Percentiles rank a stretch among this genome's conserved stretches.
Evolutionary conservation across 2,113 vertebrate species (phyloP).

Genomic region (Corvus moneduloides): DNA sequence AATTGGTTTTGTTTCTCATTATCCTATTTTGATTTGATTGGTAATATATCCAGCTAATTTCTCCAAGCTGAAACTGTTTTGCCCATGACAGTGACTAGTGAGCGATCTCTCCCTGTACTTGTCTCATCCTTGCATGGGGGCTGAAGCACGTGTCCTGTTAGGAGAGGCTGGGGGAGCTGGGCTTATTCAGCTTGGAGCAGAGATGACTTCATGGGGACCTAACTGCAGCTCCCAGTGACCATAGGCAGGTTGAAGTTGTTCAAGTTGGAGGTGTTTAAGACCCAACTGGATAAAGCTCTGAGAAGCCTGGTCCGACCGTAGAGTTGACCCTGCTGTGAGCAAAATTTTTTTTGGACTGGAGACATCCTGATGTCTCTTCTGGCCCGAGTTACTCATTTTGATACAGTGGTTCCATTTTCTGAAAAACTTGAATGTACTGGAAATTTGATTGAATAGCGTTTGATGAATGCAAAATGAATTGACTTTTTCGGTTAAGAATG

Average conservation of each 20-base stretch:
- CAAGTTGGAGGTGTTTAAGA: not conserved
- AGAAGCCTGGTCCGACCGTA: not conserved
- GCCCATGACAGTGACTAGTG: not conserved
- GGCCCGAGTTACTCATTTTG: not conserved
- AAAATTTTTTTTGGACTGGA: not conserved
- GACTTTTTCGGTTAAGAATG: not conserved
- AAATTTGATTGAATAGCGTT: not conserved
- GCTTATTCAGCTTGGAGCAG: not conserved
- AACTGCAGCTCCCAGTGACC: not conserved
- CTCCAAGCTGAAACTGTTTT: not conserved
- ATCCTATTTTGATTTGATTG: not conserved
- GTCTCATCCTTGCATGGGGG: rapidly evolving
- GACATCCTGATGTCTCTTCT: not conserved
- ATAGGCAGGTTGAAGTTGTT: not conserved
- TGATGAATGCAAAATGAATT: not conserved
- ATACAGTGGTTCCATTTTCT: not conserved
- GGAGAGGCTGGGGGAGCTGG: not conserved
- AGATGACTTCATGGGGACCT: not conserved
- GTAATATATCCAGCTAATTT: not conserved
- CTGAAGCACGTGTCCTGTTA: not conserved
- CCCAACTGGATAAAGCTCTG: not conserved
- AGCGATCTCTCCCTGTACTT: not conserved
- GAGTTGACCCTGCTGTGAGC: not conserved
- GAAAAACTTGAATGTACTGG: not conserved
- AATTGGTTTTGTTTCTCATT: not conserved